Base-by-base conservation (phyloP, 2,113 vertebrate species). In the Datnioides undecimradiatus region DNA sequence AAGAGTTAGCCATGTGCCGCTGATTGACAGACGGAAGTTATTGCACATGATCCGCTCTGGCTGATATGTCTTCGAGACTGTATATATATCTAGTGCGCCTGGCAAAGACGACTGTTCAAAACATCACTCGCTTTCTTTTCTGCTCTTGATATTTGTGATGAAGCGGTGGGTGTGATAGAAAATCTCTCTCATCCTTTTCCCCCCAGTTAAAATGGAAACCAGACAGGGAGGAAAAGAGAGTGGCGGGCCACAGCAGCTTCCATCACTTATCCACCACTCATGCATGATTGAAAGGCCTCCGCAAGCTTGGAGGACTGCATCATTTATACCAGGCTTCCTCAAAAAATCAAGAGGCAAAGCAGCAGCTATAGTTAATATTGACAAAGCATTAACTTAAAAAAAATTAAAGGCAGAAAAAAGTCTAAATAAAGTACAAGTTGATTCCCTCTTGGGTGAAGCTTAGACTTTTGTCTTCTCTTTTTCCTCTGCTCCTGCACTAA, bases 241-340 rank as follows among this genome's bases (percentile, higher is more conserved):
- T 89, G 83, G 76, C 62, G 82, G 71, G 82, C 76, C 86, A 81
- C 72, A 80, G 81, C 77, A 46, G 87, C 88, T 90, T 85, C 89
- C 90, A 90, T 93, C 92, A 92, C 85, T 93, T 91, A 94, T 88
- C 86, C 82, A 83, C 84, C 85, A 91, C 91, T 93, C 91, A 93
- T 93, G 84, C 85, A 93, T 92, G 92, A 93, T 93, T 92, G 91
- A 95, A 90, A 93, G 91, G 87, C 84, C 84, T 87, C 76, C 78
- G 90, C 73, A 72, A 84, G 87, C 88, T 79, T 78, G 66, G 74
- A 85, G 74, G 80, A 81, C 88, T 92, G 88, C 88, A 90, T 86
- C 84, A 83, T 92, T 91, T 85, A 91, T 86, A 81, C 79, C 21
- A 14, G 51, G 57, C 87, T 89, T 74, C 86, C 90, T 89, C 76